Evolutionary conservation across 2,797 vertebrate genomes (phyloP).

Genomic region (Stomatorhinus walkeri): DNA sequence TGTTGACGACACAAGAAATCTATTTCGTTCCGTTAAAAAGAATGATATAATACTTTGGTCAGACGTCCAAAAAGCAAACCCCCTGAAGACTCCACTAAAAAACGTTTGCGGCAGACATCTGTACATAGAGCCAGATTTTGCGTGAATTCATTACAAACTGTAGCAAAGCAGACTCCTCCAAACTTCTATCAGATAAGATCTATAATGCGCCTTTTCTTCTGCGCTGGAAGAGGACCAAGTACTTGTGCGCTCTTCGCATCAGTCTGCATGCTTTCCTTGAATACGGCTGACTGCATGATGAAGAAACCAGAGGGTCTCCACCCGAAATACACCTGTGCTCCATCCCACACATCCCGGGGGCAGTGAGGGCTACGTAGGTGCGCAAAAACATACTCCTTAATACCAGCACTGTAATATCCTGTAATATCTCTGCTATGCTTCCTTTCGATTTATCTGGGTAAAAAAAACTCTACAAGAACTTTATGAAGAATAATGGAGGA

Average conservation of each 20-base stretch:
- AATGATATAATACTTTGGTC: not conserved
- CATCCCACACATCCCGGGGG: not conserved
- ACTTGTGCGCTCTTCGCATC: not conserved
- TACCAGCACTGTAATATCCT: not conserved
- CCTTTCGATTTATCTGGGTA: not conserved
- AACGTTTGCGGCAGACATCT: slow-evolving; percentile 2
- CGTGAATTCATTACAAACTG: not conserved
- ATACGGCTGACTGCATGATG: not conserved
- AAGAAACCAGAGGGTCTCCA: not conserved
- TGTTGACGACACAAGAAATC: not conserved
- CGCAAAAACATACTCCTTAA: not conserved
- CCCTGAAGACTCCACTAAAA: not conserved
- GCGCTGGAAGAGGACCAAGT: not conserved
- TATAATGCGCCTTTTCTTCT: not conserved
- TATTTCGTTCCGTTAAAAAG: not conserved
- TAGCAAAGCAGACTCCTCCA: not conserved
- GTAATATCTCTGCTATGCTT: not conserved
- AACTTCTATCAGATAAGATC: not conserved
- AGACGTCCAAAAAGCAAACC: not conserved
- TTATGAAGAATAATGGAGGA: not conserved
- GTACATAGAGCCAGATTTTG: not conserved
- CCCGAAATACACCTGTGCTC: not conserved
- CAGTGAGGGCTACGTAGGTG: not conserved
- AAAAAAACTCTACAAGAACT: not conserved
- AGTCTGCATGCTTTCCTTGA: not conserved